These are phyloP conservation scores for Acanthopleura granulata DNA, from an alignment of 2,888 invertebrate genomes.

Conservation along the genomic window DNA sequence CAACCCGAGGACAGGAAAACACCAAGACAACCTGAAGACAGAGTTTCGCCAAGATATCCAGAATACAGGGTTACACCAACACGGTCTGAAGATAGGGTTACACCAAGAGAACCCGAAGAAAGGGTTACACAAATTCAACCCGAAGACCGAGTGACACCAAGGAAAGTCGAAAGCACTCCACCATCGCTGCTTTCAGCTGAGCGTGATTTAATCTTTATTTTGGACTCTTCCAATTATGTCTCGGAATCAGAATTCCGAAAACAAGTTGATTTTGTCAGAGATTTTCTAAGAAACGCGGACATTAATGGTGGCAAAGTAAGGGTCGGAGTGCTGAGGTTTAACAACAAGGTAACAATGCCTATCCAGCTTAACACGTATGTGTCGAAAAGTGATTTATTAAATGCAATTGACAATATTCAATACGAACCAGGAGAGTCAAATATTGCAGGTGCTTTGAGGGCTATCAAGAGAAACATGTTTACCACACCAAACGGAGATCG, in stretches of 20 bases:
- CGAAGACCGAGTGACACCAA: neutral
- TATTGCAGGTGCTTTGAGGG: slow-evolving; percentile 52
- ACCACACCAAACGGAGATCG: slow-evolving; percentile 48
- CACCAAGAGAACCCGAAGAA: no score
- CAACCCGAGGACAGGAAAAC: neutral
- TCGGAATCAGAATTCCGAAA: slow-evolving; percentile 31
- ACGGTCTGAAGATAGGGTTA: no score
- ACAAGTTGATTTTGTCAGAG: slow-evolving; percentile 29
- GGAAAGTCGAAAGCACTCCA: neutral
- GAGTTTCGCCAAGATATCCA: no score
- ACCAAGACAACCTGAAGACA: no score
- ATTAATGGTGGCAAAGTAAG: neutral
- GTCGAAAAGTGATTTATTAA: slow-evolving; percentile 26
- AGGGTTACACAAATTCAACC: no score
- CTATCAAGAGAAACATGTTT: slow-evolving; percentile 46
- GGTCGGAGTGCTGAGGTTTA: slow-evolving; percentile 26
- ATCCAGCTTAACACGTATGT: slow-evolving; percentile 33
- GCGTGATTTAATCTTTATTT: slow-evolving; percentile 35
- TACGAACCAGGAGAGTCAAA: slow-evolving; percentile 57
- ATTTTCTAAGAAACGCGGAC: slow-evolving; percentile 25
- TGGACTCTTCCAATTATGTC: slow-evolving; percentile 39
- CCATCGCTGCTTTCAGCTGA: neutral
- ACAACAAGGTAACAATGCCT: slow-evolving; percentile 25
- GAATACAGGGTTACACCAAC: no score
- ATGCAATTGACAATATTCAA: slow-evolving; percentile 31